A percentile compares a stretch with the other conserved stretches of the same genome.
Conservation (phyloP, 2,888 invertebrate species). For the Amphipyra berbera region DNA sequence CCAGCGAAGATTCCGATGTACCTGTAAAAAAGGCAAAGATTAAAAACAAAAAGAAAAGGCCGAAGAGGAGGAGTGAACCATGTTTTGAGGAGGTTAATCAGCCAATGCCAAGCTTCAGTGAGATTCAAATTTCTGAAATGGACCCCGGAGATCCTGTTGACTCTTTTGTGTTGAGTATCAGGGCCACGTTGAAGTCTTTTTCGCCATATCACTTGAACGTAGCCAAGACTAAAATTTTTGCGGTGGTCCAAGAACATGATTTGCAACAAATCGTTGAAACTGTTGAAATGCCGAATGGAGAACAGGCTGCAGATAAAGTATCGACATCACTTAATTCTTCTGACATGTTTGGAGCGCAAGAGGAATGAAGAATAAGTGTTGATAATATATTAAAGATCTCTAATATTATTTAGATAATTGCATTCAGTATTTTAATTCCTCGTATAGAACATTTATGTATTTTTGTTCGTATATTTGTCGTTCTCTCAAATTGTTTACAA, state of each 20-base stretch:
- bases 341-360: neutral
- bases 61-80: constrained; percentile 33
- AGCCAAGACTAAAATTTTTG: constrained; percentile 85
- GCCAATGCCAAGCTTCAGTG: constrained; percentile 62
- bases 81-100: constrained; percentile 55
- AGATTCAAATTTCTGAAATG: constrained; percentile 65
- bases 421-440: too few relatives aligned
- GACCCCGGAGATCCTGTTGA: constrained; percentile 81
- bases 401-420: too few relatives aligned
- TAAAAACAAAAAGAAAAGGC: constrained; percentile 45
- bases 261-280: constrained; percentile 85
- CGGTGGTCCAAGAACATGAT: constrained; percentile 85
- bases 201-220: constrained; percentile 84
- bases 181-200: constrained; percentile 81
- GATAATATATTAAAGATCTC: constrained; percentile 5
- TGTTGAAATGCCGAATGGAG: constrained; percentile 71
- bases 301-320: constrained; percentile 66
- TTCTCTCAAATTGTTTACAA: neutral
- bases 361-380: neutral
- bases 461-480: neutral
- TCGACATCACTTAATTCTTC: constrained; percentile 55
- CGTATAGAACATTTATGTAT: neutral
- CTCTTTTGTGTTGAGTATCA: constrained; percentile 81
- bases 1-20: constrained; percentile 67
- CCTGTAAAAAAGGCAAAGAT: constrained; percentile 51